Evolutionary conservation across 2,797 vertebrate genomes (phyloP).

Genomic region (Dromococcyx pavoninus): DNA sequence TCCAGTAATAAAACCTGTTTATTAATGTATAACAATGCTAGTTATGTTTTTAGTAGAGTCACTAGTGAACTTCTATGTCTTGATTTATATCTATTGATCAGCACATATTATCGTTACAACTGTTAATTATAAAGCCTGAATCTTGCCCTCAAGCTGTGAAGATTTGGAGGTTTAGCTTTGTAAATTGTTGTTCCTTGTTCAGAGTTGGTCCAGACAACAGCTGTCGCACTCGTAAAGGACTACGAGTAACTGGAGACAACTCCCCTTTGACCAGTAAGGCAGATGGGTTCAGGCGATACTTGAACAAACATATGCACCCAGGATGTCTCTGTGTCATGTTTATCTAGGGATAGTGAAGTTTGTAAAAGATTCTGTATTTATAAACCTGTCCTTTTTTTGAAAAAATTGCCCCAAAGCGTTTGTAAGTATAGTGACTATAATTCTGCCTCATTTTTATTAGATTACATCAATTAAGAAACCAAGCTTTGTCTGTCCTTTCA

Average conservation of each 20-base stretch:
- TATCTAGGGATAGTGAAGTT: neutral
- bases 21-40: neutral
- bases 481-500: slow-evolving; percentile 42
- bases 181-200: neutral
- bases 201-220: slow-evolving; percentile 8
- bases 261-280: neutral
- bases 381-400: neutral
- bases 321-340: slow-evolving; percentile 3
- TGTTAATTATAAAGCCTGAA: neutral
- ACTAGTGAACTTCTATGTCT: neutral
- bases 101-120: neutral
- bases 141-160: neutral
- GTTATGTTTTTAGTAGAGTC: neutral
- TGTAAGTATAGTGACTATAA: slow-evolving; percentile 19
- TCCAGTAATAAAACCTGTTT: neutral
- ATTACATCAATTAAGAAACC: slow-evolving; percentile 52
- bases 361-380: neutral
- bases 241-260: neutral
- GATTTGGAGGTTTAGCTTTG: neutral
- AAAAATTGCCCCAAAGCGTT: slow-evolving; percentile 39
- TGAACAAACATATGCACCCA: slow-evolving; percentile 9
- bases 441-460: slow-evolving; percentile 57
- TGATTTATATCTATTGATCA: neutral
- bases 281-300: neutral
- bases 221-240: neutral